Evolutionary conservation across 2,888 invertebrate genomes (phyloP).

Genomic region (Amiota minor): DNA sequence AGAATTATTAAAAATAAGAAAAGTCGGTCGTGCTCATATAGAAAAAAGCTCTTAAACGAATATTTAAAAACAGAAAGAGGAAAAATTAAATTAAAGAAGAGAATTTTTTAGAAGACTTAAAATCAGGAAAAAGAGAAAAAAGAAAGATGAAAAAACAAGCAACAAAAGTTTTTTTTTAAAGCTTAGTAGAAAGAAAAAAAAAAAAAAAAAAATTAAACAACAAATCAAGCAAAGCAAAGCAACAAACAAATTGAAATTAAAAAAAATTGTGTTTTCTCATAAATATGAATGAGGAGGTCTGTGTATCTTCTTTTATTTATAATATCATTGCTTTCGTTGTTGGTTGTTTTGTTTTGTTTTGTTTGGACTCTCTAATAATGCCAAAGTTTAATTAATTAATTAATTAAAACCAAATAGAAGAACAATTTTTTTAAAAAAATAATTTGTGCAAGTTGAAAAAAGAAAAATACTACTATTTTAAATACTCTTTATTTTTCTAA

Average conservation of each 20-base stretch:
- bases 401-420: constrained; percentile 35
- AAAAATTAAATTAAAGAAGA: constrained; percentile 47
- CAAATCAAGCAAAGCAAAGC: neutral
- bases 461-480: constrained; percentile 52
- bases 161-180: constrained; percentile 54
- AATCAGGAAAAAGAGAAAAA: constrained; percentile 26
- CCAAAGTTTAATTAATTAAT: neutral
- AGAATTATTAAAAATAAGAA: neutral
- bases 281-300: too few species aligned
- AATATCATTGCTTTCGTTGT: constrained; percentile 6
- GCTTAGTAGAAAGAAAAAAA: constrained; percentile 42
- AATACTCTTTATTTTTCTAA: constrained; percentile 41
- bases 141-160: constrained; percentile 56
- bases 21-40: constrained; percentile 65
- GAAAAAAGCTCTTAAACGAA: constrained; percentile 64
- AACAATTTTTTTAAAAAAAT: constrained; percentile 51
- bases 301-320: too few species aligned
- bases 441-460: constrained; percentile 70
- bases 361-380: neutral
- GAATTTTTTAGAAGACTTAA: constrained; percentile 44
- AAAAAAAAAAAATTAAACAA: constrained; percentile 47
- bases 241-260: neutral
- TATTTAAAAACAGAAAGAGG: constrained; percentile 48
- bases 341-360: neutral
- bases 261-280: neutral